Conservation (phyloP, 2,113 vertebrate genomes). For the Heptranchias perlo region DNA sequence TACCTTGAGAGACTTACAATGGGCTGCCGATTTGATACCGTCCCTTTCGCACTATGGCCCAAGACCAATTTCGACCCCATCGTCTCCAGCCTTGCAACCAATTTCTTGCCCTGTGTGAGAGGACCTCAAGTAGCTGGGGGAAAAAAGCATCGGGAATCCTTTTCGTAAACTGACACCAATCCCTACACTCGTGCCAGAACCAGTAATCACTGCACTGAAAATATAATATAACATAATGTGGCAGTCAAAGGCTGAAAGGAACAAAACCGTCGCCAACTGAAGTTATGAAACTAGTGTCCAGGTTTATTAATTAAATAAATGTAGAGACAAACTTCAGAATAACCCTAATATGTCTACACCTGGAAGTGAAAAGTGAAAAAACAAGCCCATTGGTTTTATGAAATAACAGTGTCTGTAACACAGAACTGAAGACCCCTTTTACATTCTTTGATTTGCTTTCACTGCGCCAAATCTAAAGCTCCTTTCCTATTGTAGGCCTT, state of each 20-base stretch:
- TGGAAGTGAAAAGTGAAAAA: too few species aligned
- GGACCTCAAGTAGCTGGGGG: neutral
- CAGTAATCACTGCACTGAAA: conserved; percentile 42
- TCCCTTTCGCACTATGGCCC: neutral
- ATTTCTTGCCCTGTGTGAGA: neutral
- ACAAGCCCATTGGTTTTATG: too few species aligned
- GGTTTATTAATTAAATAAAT: neutral
- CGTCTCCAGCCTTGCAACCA: neutral
- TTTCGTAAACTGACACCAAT: neutral
- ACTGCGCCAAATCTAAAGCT: too few species aligned
- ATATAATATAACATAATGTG: conserved; percentile 46
- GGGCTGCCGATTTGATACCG: neutral
- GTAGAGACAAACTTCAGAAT: too few species aligned
- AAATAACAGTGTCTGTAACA: too few species aligned
- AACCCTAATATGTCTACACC: too few species aligned
- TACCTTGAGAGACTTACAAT: neutral
- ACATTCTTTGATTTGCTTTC: too few species aligned
- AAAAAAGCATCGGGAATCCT: neutral
- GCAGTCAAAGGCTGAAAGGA: conserved; percentile 46
- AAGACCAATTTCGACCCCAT: neutral
- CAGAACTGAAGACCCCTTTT: too few species aligned
- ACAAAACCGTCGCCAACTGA: conserved; percentile 47
- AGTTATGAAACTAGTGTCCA: conserved; percentile 41
- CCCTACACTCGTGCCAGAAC: neutral
- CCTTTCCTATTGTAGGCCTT: too few species aligned